Evolutionary conservation across 2,113 vertebrate genomes (phyloP).

Genomic region (Carassius gibelio): DNA sequence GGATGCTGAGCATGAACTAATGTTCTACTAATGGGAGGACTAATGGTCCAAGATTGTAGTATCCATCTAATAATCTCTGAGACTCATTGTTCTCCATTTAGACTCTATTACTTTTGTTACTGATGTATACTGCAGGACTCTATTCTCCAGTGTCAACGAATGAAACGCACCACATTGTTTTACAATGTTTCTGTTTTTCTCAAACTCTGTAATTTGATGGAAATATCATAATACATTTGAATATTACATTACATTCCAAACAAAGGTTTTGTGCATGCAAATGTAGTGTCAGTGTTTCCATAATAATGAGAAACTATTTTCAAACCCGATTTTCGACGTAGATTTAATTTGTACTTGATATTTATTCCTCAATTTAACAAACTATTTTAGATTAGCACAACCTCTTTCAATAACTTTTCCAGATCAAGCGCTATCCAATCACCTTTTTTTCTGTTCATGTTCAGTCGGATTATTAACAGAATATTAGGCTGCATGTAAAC

Average conservation of each 20-base stretch:
- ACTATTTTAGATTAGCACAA: neutral
- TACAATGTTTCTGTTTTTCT: neutral
- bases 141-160: neutral
- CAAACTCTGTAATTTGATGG: neutral
- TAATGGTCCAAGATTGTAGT: slow-evolving; percentile 13
- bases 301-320: neutral
- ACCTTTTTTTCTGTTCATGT: neutral
- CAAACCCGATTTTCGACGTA: neutral
- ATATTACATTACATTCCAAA: neutral
- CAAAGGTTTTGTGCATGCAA: neutral
- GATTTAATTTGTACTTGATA: neutral
- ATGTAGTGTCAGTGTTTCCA: neutral
- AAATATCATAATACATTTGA: neutral
- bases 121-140: slow-evolving; percentile 21
- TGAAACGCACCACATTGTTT: neutral
- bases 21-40: slow-evolving; percentile 19
- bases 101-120: slow-evolving; percentile 43
- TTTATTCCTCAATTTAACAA: neutral
- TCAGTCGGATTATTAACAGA: neutral
- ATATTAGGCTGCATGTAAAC: neutral
- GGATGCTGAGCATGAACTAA: slow-evolving; percentile 15
- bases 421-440: neutral
- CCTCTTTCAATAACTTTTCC: neutral
- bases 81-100: slow-evolving; percentile 49
- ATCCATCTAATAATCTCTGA: slow-evolving; percentile 23